A percentile compares a stretch with the other conserved stretches of the same genome.
These are phyloP conservation scores for Eolophus roseicapilla DNA, from an alignment of 2,113 vertebrate genomes.

Conservation along the genomic window DNA sequence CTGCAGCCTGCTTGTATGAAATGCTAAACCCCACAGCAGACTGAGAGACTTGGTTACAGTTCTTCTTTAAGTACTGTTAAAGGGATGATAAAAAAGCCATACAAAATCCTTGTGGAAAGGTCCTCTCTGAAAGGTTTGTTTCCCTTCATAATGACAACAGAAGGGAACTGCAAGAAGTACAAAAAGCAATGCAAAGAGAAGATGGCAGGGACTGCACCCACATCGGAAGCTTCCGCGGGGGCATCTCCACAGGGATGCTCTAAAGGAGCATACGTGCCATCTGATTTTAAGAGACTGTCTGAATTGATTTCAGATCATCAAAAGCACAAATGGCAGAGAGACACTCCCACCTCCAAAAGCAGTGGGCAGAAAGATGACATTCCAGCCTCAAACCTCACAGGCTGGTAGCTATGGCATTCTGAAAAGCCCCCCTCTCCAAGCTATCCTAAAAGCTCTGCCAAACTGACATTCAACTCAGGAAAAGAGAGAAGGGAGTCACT, in stretches of 20 bases:
- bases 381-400: not conserved
- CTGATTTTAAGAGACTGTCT: not conserved
- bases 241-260: not conserved
- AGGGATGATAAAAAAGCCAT: not conserved
- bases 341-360: not conserved
- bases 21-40: not conserved
- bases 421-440: not conserved
- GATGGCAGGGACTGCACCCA: not conserved
- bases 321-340: not conserved
- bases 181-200: not conserved
- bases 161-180: not conserved
- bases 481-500: not conserved
- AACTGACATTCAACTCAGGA: not conserved
- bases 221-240: not conserved
- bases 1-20: not conserved
- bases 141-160: not conserved
- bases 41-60: not conserved
- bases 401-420: not conserved
- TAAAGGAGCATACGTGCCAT: not conserved
- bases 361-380: not conserved
- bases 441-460: not conserved
- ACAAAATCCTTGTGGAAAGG: not conserved
- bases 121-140: not conserved
- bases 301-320: not conserved
- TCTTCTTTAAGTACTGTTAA: not conserved